Evolutionary conservation across 2,888 invertebrate species (phyloP), one percentile per base, ranked within the genome.

Genomic region (Xanthia togata): DNA sequence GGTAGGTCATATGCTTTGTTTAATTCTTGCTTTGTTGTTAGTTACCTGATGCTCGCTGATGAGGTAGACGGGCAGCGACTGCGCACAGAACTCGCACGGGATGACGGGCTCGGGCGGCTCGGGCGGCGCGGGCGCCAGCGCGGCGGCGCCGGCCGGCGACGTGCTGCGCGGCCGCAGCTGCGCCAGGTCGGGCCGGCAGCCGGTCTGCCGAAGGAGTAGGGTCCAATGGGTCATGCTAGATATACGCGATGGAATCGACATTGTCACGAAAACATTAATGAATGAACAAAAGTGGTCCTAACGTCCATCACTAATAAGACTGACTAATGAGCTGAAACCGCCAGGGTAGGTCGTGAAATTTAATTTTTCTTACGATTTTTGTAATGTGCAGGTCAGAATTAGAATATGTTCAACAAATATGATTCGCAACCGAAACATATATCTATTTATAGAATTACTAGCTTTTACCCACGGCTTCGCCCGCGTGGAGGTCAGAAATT

Each of bases 61-160:
- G 73, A 95, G 93, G 85, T 95, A 94, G n/a, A 95, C 88, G 0
- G 96, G 95, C 84, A 95, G 91, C 1, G 94, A 89, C 82, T 91
- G 83, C 0, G 92, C 86, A 84, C 96, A 96, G 92, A 96, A 96
- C 93, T 96, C 96, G 93, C 96, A 96, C 20, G 96, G 96, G 68
- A 96, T 96, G 70, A 94, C 92, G 31, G 95, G 93, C 69, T 90
- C 90, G 23, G 76, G 84, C 55, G 76, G 84, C 55, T 81, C 81
- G 60, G 62, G 3, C 23, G 38, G 75, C 53, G 41, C 75, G 71
- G 47, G 65, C 57, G 71, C 26, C 35, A 72, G 75, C 12, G 55
- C 74, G 26, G 64, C 69, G 67, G 70, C 78, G 35, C 78, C 78
- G 12, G 0, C 70, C 0, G 81, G 80, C 0, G 85, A 76, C 26